Evolutionary conservation across 2,797 vertebrate species (phyloP), one percentile per base, ranked within the genome.

Genomic region (Poliocrania exsul): DNA sequence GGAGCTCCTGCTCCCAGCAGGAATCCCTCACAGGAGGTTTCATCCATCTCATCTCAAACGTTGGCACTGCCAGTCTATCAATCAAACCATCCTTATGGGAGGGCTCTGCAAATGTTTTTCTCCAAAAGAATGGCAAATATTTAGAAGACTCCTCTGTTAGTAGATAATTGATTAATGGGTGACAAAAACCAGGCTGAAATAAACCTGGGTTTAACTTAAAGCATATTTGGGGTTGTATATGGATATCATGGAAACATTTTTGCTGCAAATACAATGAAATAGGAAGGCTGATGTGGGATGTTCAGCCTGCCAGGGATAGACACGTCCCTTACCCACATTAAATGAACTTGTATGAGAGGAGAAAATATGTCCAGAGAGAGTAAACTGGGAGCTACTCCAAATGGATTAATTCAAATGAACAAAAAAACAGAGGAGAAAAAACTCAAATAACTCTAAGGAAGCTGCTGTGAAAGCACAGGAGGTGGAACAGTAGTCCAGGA

Each of bases 1-100:
- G 91, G 47, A 92, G 89, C 92, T 95, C 83, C 75, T 67, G 92
- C 81, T 85, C 89, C 88, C 88, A 81, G 92, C 81, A 66, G 88
- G 86, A 94, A 56, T 67, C 56, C 35, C 2, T 0, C 81, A 14
- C 58, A 24, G 78, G 51, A 86, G 35, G 50, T 92, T 62, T 64
- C 78, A 64, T 66, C 83, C 13, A 0, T 51, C 93, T 81, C 78
- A 47, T 90, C 81, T 33, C n/a, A 54, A 84, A 31, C 1, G 0
- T 1, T 79, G 14, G 16, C 29, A 3, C 40, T 80, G 88, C 71
- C 86, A 90, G 31, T 58, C 84, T 40, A 65, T 80, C 91, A 80
- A 8, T 47, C 87, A 74, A 73, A 19, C 23, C 79, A 13, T 37
- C 83, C 86, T 92, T 47, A 14, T 1, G 67, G 88, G 81, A 73